Evolutionary conservation across 2,888 invertebrate genomes (phyloP).

Genomic region (Galerucella calmariensis): DNA sequence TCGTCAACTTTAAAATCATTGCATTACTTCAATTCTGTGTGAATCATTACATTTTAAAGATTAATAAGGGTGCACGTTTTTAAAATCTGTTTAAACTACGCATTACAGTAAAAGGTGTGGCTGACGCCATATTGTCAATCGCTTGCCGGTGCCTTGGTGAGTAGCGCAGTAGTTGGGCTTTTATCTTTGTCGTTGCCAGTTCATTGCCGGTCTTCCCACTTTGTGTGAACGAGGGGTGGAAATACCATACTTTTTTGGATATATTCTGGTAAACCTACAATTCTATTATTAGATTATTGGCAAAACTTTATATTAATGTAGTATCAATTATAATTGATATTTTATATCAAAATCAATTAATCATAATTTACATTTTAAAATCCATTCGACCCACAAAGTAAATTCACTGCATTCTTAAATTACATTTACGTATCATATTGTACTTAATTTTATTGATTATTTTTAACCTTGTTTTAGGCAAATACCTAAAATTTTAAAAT

Average conservation of each 20-base stretch:
- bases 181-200: slow-evolving; percentile 37
- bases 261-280: slow-evolving; percentile 36
- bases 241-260: slow-evolving; percentile 45
- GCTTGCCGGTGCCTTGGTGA: slow-evolving; percentile 42
- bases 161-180: slow-evolving; percentile 38
- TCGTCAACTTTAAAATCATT: neutral
- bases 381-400: neutral
- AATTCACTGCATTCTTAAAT: slow-evolving; percentile 23
- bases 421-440: slow-evolving; percentile 8
- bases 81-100: slow-evolving; percentile 53
- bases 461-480: slow-evolving; percentile 22
- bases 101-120: slow-evolving; percentile 64
- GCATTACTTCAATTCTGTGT: neutral
- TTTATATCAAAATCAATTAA: slow-evolving; percentile 9
- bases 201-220: slow-evolving; percentile 43
- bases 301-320: slow-evolving; percentile 15
- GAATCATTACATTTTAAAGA: neutral
- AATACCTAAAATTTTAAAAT: neutral
- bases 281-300: slow-evolving; percentile 55
- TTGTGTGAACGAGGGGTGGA: slow-evolving; percentile 59
- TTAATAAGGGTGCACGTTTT: slow-evolving; percentile 23
- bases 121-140: slow-evolving; percentile 64
- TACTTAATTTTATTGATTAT: slow-evolving; percentile 27
- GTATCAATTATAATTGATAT: slow-evolving; percentile 10
- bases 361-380: slow-evolving; percentile 9